Evolutionary conservation across 2,113 vertebrate genomes (phyloP).

Genomic region (Thunnus thynnus): DNA sequence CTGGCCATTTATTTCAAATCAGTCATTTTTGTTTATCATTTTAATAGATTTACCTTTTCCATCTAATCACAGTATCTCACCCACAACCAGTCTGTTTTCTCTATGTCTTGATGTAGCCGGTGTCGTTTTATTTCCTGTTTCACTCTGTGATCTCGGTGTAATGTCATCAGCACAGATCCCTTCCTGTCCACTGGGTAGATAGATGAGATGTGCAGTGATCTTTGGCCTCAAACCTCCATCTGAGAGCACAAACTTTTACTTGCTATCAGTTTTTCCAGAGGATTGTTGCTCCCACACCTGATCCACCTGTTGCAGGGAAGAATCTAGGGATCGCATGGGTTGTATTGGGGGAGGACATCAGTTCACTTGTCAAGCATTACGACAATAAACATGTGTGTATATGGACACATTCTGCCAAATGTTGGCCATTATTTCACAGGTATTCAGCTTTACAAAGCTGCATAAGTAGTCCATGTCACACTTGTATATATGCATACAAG

Average conservation of each 20-base stretch:
- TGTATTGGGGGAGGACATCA: slow-evolving; percentile 31
- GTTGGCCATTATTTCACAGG: not conserved
- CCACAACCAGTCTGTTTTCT: slow-evolving; percentile 13
- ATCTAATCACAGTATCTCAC: not conserved
- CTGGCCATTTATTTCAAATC: no score
- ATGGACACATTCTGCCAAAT: not conserved
- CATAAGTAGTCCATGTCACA: not conserved
- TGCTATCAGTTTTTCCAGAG: slow-evolving; percentile 58
- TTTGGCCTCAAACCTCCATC: slow-evolving; percentile 72
- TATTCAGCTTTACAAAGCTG: not conserved
- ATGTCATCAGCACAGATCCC: slow-evolving; percentile 64
- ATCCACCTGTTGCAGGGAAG: slow-evolving; percentile 63
- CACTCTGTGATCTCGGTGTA: slow-evolving; percentile 55
- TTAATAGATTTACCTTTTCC: not conserved
- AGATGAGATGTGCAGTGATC: slow-evolving; percentile 81
- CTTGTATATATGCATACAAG: not conserved
- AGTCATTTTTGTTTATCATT: not conserved
- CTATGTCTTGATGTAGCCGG: slow-evolving; percentile 15
- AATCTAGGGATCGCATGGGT: slow-evolving; percentile 27
- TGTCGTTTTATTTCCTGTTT: slow-evolving; percentile 58
- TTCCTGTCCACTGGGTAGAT: slow-evolving; percentile 76
- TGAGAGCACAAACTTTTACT: slow-evolving; percentile 62
- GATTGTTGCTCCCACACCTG: slow-evolving; percentile 54
- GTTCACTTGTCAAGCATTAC: slow-evolving; percentile 37
- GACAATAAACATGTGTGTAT: not conserved